A percentile compares a stretch with the other conserved stretches of the same genome.
Evolutionary conservation across 2,888 invertebrate species (phyloP).

Genomic region (Candidula unifasciata): DNA sequence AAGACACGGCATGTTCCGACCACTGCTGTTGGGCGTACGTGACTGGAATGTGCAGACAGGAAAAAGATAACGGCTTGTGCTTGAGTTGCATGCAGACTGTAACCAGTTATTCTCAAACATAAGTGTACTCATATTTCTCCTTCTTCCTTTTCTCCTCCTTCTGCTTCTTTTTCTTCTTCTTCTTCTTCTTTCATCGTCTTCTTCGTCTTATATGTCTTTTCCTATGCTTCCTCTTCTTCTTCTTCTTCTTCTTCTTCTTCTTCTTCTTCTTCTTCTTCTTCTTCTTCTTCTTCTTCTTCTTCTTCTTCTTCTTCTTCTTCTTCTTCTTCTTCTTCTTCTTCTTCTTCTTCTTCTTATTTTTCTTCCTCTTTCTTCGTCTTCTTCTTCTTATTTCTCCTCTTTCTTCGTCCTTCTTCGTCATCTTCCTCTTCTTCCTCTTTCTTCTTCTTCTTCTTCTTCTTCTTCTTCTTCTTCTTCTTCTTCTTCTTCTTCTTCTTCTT

Average conservation of each 20-base stretch:
- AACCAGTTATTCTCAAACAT: too few relatives aligned
- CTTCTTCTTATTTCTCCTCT: too few relatives aligned
- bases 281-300: constrained; percentile 41
- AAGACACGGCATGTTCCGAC: too few relatives aligned
- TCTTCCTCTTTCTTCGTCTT: too few relatives aligned
- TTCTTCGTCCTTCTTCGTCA: too few relatives aligned
- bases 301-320: constrained; percentile 45
- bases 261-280: constrained; percentile 40
- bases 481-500: constrained; percentile 18
- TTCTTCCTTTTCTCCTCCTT: too few relatives aligned
- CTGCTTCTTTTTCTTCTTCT: not conserved
- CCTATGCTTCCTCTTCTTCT: not conserved
- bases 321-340: constrained; percentile 18
- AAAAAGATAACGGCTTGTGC: too few relatives aligned
- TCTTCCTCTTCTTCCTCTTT: too few relatives aligned
- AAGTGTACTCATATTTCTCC: too few relatives aligned
- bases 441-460: constrained; percentile 45
- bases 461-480: constrained; percentile 33
- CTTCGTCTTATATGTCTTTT: constrained; percentile 35
- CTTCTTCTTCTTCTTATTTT: constrained; percentile 21
- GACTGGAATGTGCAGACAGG: too few relatives aligned
- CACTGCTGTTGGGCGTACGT: too few relatives aligned
- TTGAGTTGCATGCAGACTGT: too few relatives aligned
- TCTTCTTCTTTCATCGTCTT: constrained; percentile 37
- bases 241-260: not conserved